Conservation (phyloP, 2,888 invertebrate species). For the Campoplex nolae region DNA sequence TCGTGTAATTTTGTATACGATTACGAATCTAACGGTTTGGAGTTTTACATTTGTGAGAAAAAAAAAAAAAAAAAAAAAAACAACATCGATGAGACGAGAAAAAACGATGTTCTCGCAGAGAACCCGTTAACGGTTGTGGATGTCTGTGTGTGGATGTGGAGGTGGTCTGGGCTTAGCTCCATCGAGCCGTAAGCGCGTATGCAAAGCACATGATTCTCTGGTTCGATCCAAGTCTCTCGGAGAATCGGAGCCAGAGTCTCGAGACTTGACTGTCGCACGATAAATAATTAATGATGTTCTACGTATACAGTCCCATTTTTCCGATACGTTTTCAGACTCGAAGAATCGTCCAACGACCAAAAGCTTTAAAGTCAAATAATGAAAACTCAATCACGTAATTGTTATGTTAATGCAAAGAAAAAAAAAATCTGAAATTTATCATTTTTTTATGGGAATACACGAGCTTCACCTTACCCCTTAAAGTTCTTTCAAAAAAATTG, state of each 20-base stretch:
- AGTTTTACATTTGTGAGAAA: constrained; percentile 79
- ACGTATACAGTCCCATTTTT: constrained; percentile 12
- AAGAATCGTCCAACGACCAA: constrained; percentile 40
- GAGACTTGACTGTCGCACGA: constrained; percentile 55
- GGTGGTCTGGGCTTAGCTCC: constrained; percentile 75
- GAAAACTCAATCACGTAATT: neutral
- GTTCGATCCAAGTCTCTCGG: constrained; percentile 67
- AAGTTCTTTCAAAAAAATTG: neutral
- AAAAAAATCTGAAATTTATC: neutral
- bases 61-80: constrained; percentile 67
- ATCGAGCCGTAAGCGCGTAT: constrained; percentile 67
- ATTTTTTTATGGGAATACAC: neutral
- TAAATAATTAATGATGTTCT: constrained; percentile 71
- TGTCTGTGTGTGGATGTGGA: constrained; percentile 14
- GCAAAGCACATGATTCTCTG: constrained; percentile 67
- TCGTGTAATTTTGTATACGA: constrained; percentile 10
- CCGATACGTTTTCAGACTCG: constrained; percentile 19
- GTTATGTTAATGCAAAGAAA: neutral
- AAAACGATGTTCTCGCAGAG: constrained; percentile 59
- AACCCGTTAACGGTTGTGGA: constrained; percentile 78
- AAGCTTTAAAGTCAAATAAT: neutral
- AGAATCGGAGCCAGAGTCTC: constrained; percentile 54
- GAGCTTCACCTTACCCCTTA: neutral
- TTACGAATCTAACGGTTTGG: constrained; percentile 79
- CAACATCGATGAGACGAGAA: neutral